Percentiles rank a stretch among this genome's conserved stretches.
These are phyloP conservation scores for Lydus trimaculatus DNA, from an alignment of 2,888 invertebrate species.

Conservation along the genomic window DNA sequence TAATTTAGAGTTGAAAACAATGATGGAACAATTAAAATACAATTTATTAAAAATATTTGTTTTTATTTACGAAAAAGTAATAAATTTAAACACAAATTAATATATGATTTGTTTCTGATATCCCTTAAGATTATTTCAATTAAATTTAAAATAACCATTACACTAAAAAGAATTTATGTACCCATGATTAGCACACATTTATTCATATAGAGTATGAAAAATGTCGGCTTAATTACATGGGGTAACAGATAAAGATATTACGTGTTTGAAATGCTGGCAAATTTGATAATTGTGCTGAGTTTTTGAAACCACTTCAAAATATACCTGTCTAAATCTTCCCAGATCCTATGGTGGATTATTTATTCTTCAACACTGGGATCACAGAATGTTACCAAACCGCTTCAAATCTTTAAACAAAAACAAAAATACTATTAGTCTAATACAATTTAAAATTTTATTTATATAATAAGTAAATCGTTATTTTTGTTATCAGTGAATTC, in stretches of 20 bases:
- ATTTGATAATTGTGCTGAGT: too few relatives aligned
- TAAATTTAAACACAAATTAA: background rate
- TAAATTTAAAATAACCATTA: constrained; percentile 45
- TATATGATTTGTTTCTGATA: too few relatives aligned
- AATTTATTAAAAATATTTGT: background rate
- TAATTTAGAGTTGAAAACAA: too few relatives aligned
- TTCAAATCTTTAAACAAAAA: background rate
- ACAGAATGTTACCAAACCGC: too few relatives aligned
- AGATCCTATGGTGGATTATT: too few relatives aligned
- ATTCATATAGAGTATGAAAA: constrained; percentile 44
- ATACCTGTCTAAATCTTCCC: too few relatives aligned
- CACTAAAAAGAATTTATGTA: constrained; percentile 52
- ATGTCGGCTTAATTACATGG: constrained; percentile 56
- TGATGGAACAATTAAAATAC: background rate
- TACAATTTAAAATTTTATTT: background rate
- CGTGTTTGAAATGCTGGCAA: too few relatives aligned
- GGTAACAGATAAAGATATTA: constrained; percentile 34
- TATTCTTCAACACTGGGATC: too few relatives aligned
- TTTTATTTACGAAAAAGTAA: constrained; percentile 7
- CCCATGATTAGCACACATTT: constrained; percentile 55
- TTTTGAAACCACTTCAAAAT: too few relatives aligned
- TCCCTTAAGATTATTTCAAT: constrained; percentile 49
- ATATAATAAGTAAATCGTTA: background rate
- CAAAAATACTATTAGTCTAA: background rate
- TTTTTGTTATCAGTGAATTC: background rate